Conservation (phyloP, 2,797 vertebrate genomes). For the Myioborus miniatus region DNA sequence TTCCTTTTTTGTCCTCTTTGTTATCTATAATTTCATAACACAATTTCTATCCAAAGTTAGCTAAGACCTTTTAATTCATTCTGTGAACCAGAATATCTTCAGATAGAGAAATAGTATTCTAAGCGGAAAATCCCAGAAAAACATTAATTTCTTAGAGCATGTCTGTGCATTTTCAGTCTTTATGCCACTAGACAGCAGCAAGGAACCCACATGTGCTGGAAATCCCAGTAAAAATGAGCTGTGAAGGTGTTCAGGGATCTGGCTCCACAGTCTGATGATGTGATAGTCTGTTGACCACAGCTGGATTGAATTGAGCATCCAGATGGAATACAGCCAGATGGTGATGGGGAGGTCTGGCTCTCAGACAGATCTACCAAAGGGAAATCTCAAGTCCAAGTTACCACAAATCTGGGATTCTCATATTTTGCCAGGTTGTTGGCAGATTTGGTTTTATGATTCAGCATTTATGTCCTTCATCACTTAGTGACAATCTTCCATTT, state of each 20-base stretch:
- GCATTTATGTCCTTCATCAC: background rate
- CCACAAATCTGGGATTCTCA: background rate
- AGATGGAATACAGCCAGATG: background rate
- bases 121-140: background rate
- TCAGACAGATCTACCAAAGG: background rate
- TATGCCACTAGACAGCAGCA: background rate
- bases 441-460: background rate
- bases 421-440: background rate
- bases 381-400: background rate
- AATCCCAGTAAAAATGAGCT: background rate
- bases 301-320: background rate
- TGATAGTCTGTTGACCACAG: background rate
- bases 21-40: background rate
- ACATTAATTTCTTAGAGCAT: background rate
- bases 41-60: background rate
- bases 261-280: background rate
- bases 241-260: background rate
- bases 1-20: background rate
- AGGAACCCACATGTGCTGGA: background rate
- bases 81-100: background rate
- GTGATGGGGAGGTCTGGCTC: background rate
- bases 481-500: background rate
- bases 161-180: background rate
- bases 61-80: background rate
- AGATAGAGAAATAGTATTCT: background rate